Evolutionary conservation across 1,140 invertebrate genomes (phyloP).

Genomic region (Drosophila subobscura): DNA sequence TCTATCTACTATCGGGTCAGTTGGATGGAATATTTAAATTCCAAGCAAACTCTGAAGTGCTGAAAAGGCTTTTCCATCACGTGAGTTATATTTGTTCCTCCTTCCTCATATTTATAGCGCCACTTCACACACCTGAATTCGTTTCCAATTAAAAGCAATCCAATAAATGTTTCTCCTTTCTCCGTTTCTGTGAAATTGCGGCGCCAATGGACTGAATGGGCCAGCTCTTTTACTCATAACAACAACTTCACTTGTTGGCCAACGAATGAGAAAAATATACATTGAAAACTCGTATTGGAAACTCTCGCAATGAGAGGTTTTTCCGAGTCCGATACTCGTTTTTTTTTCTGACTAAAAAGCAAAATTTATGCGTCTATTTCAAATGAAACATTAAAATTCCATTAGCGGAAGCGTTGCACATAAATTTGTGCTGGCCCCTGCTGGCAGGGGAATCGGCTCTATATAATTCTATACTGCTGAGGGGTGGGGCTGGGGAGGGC

Average conservation of each 20-base stretch:
- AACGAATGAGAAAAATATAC: constrained; percentile 8
- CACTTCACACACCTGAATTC: neutral
- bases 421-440: constrained; percentile 45
- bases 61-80: too few relatives aligned
- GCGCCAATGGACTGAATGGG: constrained; percentile 60
- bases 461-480: constrained; percentile 14
- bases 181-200: constrained; percentile 51
- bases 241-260: constrained; percentile 59
- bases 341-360: constrained; percentile 65
- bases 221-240: constrained; percentile 48
- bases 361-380: constrained; percentile 68
- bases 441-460: constrained; percentile 6
- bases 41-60: too few relatives aligned
- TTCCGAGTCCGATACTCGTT: constrained; percentile 30
- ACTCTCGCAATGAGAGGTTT: constrained; percentile 18
- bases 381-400: constrained; percentile 81
- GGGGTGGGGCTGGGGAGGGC: constrained; percentile 8
- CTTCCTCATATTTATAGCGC: neutral
- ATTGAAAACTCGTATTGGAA: neutral
- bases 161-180: constrained; percentile 30
- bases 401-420: constrained; percentile 72
- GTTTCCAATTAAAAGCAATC: constrained; percentile 44
- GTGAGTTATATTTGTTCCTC: too few relatives aligned
- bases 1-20: too few relatives aligned
- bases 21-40: too few relatives aligned